Conservation (phyloP, 2,113 vertebrate genomes). For the Alligator mississippiensis region DNA sequence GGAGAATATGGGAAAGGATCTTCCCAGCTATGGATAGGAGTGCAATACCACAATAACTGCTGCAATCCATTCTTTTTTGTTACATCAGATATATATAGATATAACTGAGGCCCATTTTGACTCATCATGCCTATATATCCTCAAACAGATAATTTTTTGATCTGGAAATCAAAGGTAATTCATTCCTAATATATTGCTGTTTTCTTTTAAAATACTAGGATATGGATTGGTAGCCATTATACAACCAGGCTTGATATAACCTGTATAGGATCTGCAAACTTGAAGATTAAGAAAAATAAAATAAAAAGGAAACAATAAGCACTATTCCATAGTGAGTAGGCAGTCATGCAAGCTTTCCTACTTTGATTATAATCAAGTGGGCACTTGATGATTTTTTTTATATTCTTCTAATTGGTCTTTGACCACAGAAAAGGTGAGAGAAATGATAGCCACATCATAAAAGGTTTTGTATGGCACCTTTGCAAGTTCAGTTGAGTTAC, state of each 20-base stretch:
- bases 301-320: background rate
- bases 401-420: background rate
- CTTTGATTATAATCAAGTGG: background rate
- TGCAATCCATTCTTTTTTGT: too few relatives aligned
- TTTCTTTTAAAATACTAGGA: background rate
- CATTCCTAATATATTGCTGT: background rate
- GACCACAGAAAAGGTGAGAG: conserved; percentile 1
- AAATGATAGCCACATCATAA: background rate
- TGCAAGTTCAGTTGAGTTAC: rapidly evolving
- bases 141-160: background rate
- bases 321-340: background rate
- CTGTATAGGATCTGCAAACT: background rate
- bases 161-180: background rate
- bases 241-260: background rate
- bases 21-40: too few relatives aligned
- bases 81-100: background rate
- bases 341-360: background rate
- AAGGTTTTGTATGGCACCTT: too few relatives aligned
- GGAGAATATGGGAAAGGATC: background rate
- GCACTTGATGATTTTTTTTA: background rate
- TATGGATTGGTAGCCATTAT: background rate
- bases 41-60: too few relatives aligned
- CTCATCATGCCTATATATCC: background rate
- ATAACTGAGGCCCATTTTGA: background rate
- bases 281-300: background rate